phyloP scores from a whole-genome alignment of 2,797 vertebrate genomes.

The Choloepus didactylus region DNA sequence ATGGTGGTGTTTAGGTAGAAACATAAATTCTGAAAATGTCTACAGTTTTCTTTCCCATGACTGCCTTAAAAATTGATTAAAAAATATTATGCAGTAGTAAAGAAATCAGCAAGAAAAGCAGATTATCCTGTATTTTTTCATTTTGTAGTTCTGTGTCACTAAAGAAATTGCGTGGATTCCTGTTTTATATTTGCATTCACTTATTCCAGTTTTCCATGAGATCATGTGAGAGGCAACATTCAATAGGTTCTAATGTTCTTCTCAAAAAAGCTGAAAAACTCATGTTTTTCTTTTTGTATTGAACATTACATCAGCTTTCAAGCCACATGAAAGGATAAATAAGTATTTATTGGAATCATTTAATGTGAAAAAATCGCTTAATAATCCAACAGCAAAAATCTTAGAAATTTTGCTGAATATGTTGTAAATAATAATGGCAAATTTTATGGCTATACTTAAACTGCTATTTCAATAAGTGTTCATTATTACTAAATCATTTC shows the following conservation, averaged over 20 bases:
- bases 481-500: not conserved
- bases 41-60: slow-evolving; percentile 13
- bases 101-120: not conserved
- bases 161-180: not conserved
- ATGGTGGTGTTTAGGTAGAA: slow-evolving; percentile 2
- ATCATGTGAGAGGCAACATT: not conserved
- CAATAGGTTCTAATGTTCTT: not conserved
- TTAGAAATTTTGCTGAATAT: slow-evolving; percentile 34
- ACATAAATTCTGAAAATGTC: slow-evolving; percentile 54
- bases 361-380: not conserved
- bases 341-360: not conserved
- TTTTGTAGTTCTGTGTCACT: slow-evolving; percentile 29
- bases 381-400: not conserved
- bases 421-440: slow-evolving; percentile 54
- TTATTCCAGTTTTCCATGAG: not conserved
- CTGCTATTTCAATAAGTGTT: slow-evolving; percentile 24
- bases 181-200: not conserved
- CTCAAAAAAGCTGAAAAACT: slow-evolving; percentile 34
- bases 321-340: slow-evolving; percentile 22
- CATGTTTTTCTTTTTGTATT: not conserved
- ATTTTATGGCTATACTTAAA: slow-evolving; percentile 5
- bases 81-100: not conserved
- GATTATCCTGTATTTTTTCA: not conserved
- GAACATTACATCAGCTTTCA: not conserved
- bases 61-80: not conserved